Base-by-base conservation (phyloP, 1,140 invertebrate genomes). In the Hycleus phaleratus region DNA sequence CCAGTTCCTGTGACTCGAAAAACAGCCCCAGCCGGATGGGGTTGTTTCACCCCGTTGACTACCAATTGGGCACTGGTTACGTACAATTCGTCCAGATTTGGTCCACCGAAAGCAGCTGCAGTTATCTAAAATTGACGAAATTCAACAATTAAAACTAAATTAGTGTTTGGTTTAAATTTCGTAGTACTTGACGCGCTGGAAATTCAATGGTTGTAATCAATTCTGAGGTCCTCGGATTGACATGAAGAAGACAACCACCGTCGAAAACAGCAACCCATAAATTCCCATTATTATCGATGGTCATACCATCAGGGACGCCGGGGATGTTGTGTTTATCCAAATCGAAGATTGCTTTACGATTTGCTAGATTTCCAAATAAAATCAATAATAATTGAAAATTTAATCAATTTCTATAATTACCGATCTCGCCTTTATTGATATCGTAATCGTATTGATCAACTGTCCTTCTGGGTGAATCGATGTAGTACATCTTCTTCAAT, bases 361-460 rank as follows among this genome's bases (percentile, higher is more conserved):
- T 69, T 4, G 50, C 65, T 69, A 38, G 7, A 59, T 52, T 46
- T 46, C 45, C 45, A 40, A 9, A 25, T 38, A 40, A 39, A 44
- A 46, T 46, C 6, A 12, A 46, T 46, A 6, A 9, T 52, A 52
- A 44, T 40, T 26, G 4, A 6, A 18, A 8, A 11, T 4, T 9
- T 3, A 32, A 32, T 32, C 7, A 32, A 5, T 32, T 12, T 38
- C 18, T 3, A 11, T 38, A 45, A 84, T 81, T 73, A 87, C 86
- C 74, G 49, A 87, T 82, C 7, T 77, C 71, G 26, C 86, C 87
- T 8, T 77, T 82, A 4, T 79, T 73, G 1, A 84, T 73, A 63
- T 93, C 80, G 65, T 85, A 93, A 10, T 93, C 85, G 65, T 87
- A 93, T 26, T 79, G 78, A 53, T 82, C 78, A 42, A 91, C 77